Base-by-base conservation (phyloP, 2,113 vertebrate genomes). In the Gadus macrocephalus region DNA sequence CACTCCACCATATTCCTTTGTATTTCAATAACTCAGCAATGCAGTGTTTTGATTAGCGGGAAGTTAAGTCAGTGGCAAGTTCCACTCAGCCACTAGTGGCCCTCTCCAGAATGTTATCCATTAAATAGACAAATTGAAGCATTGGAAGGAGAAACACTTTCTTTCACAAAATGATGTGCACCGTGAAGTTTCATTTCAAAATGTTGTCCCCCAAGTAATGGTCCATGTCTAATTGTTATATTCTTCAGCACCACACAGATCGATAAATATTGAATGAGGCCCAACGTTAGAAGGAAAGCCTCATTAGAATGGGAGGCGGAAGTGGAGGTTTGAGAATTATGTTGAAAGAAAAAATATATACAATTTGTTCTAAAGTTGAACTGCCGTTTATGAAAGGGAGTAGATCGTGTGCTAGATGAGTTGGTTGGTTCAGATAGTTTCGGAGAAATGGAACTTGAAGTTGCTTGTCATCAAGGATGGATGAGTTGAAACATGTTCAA, bases 401-500 rank as follows among this genome's bases (percentile, higher is more conserved):
- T 38, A 15, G 17, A 9, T 56, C 31, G 28, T 15, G 31, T 35
- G 31, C 20, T 8, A 53, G n/a, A 58, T 58, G 5, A 17, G 55
- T 16, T 16, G 8, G 49, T 35, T 22, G 12, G 17, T 27, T 35
- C 31, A 1, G 31, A 35, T 35, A 35, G 31, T 35, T 35, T 20
- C 6, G 6, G 55, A 38, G 15, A 17, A 2, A 49, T 8, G 11
- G 19, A 8, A 27, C 20, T 49, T 35, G 15, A 7, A 31, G 28
- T 72, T 69, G 38, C 38, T 67, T 20, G 53, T 49, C 11, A 19
- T 53, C 66, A 42, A 58, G 19, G 59, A 65, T 53, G 58, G 74
- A 72, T 8, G 12, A 67, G 17, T 55, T 73, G 59, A 31, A 72
- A 71, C 67, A 74, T 69, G 56, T 4, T 68, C 35, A 74, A 67